These are phyloP conservation scores for Apodemus agrarius DNA, from an alignment of 2,797 vertebrate species.

Conservation along the genomic window DNA sequence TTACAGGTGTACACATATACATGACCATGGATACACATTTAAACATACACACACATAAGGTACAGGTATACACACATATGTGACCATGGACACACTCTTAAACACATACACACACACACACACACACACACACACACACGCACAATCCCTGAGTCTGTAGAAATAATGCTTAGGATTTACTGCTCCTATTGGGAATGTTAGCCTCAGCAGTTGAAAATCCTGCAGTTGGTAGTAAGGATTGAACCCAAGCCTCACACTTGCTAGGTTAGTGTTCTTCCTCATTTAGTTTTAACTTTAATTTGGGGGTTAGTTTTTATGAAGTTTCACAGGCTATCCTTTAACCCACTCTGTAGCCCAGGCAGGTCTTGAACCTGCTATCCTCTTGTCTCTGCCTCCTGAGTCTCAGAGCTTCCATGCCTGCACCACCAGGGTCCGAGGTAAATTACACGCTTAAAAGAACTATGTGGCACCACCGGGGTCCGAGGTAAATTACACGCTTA, in stretches of 20 bases:
- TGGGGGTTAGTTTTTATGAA: background rate
- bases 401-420: background rate
- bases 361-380: background rate
- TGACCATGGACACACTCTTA: background rate
- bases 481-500: background rate
- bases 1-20: background rate
- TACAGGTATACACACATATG: background rate
- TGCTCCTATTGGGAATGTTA: background rate
- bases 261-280: background rate
- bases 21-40: background rate
- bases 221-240: background rate
- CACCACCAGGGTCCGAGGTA: background rate
- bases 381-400: background rate
- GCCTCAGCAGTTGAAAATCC: background rate
- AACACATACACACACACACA: background rate
- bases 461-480: background rate
- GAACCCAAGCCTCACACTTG: background rate
- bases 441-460: background rate
- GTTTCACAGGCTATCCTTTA: background rate
- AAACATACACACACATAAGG: background rate
- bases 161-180: constrained; percentile 13
- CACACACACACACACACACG: background rate
- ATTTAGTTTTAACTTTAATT: background rate
- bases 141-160: background rate
- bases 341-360: background rate